Conservation (phyloP, 2,113 vertebrate species). For the Leuciscus idus region DNA sequence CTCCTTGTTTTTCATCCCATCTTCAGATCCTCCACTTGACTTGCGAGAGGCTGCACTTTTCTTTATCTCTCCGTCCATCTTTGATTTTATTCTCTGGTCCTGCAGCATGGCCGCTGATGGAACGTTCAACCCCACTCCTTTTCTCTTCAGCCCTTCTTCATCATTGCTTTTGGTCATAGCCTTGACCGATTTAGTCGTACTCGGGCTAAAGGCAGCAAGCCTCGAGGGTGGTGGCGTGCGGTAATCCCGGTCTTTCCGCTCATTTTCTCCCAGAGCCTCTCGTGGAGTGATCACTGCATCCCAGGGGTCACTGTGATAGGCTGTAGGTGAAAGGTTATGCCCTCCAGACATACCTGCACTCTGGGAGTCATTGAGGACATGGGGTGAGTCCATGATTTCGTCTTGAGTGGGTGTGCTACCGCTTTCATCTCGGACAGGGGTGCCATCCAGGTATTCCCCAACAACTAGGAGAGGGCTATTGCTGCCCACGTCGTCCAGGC, state of each 20-base stretch:
- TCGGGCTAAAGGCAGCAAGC: constrained; percentile 59
- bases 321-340: constrained; percentile 75
- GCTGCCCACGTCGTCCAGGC: constrained; percentile 64
- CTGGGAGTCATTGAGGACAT: constrained; percentile 72
- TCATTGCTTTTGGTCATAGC: constrained; percentile 61
- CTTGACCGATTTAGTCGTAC: constrained; percentile 52
- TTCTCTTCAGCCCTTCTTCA: constrained; percentile 73
- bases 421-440: constrained; percentile 91
- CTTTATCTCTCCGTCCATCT: constrained; percentile 66
- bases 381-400: constrained; percentile 95
- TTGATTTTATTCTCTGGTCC: constrained; percentile 79
- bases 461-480: constrained; percentile 67
- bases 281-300: constrained; percentile 70
- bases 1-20: constrained; percentile 62
- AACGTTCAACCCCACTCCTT: constrained; percentile 66
- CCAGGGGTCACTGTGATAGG: constrained; percentile 77
- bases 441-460: constrained; percentile 88
- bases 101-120: constrained; percentile 73
- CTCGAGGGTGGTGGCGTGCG: constrained; percentile 48
- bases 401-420: constrained; percentile 96
- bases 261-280: constrained; percentile 56
- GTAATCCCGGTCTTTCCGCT: constrained; percentile 67
- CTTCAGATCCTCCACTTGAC: constrained; percentile 62
- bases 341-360: constrained; percentile 61
- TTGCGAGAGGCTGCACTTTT: constrained; percentile 66